A percentile compares a stretch with the other conserved stretches of the same genome.
Conservation (phyloP, 2,113 vertebrate species). For the Noturus placidus region DNA sequence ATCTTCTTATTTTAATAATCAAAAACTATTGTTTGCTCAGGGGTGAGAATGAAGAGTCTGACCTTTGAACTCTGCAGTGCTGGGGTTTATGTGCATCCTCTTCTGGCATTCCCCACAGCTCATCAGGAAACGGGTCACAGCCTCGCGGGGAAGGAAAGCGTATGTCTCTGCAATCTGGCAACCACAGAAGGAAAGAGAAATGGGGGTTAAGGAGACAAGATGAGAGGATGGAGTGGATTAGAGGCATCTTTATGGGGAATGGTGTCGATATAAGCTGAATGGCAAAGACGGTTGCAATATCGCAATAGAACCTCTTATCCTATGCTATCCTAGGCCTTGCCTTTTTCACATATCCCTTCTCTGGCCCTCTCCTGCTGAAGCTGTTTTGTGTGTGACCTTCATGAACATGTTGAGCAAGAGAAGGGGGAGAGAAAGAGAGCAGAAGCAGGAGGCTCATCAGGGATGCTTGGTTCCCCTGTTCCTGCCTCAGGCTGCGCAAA, state of each 20-base stretch:
- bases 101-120: conserved; percentile 98
- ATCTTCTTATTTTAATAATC: not conserved
- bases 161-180: conserved; percentile 95
- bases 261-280: not conserved
- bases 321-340: conserved; percentile 35
- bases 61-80: conserved; percentile 97
- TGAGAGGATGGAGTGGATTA: not conserved
- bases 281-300: not conserved
- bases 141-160: conserved; percentile 93
- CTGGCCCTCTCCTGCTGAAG: conserved; percentile 52
- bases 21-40: conserved; percentile 1
- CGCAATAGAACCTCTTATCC: not conserved
- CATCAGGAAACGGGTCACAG: conserved; percentile 97
- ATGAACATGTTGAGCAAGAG: conserved; percentile 43
- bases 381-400: conserved; percentile 71
- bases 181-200: conserved; percentile 32
- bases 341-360: conserved; percentile 45
- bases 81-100: conserved; percentile 98
- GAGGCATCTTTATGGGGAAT: conserved; percentile 2
- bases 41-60: conserved; percentile 57
- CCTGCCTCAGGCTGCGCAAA: conserved; percentile 64
- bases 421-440: conserved; percentile 23
- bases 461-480: conserved; percentile 51
- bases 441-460: conserved; percentile 31
- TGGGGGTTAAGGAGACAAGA: conserved; percentile 4